Conservation (phyloP, 1,140 invertebrate species). For the Brachionus angularis region DNA sequence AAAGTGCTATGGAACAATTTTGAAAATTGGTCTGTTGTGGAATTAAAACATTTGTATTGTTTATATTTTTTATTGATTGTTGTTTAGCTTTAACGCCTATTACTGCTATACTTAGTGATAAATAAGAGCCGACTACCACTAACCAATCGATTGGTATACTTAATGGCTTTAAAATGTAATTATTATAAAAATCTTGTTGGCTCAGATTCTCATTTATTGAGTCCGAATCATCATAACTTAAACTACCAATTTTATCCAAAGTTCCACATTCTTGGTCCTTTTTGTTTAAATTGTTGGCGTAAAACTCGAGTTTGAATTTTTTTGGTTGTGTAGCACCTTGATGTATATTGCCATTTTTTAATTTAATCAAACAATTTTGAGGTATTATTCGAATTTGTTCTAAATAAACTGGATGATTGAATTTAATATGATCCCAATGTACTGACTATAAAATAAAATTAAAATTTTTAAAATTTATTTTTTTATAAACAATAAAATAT, state of each 20-base stretch:
- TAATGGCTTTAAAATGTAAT: not conserved
- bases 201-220: no score
- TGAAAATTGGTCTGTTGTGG: no score
- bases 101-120: not conserved
- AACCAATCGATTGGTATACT: conserved; percentile 25
- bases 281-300: conserved; percentile 23
- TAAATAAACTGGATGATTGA: not conserved
- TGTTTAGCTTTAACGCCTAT: not conserved
- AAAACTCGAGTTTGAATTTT: conserved; percentile 30
- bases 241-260: not conserved
- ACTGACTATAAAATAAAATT: not conserved
- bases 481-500: no score
- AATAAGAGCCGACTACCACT: conserved; percentile 13
- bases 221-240: not conserved
- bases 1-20: no score
- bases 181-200: not conserved
- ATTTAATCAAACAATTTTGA: conserved; percentile 1
- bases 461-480: not conserved
- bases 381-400: conserved; percentile 39
- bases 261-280: not conserved
- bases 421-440: conserved; percentile 44
- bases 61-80: no score
- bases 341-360: not conserved
- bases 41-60: no score
- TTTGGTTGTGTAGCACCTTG: not conserved